Evolutionary conservation across 2,113 vertebrate genomes (phyloP).

Genomic region (Elaphurus davidianus): DNA sequence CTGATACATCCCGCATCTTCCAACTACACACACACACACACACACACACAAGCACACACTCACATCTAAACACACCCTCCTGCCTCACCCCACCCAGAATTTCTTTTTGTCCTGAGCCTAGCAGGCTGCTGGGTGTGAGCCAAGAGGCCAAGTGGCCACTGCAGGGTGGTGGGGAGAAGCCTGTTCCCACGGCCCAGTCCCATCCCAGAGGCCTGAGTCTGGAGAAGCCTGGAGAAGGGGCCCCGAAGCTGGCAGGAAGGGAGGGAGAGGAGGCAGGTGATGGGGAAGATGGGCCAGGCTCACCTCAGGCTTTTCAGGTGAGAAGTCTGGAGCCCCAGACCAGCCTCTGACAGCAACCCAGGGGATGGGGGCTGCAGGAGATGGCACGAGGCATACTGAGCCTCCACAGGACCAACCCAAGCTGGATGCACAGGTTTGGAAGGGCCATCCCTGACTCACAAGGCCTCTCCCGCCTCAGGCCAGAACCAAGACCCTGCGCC

Average conservation of each 20-base stretch:
- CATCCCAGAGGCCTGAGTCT: background rate
- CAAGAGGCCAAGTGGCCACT: background rate
- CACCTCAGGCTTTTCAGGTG: background rate
- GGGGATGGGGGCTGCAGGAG: too few relatives aligned
- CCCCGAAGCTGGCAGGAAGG: background rate
- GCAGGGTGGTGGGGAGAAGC: background rate
- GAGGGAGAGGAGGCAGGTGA: fast-evolving
- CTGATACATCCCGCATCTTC: background rate
- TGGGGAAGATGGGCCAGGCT: background rate
- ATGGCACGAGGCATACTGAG: background rate
- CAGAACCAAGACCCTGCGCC: background rate
- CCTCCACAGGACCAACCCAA: background rate
- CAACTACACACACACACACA: background rate
- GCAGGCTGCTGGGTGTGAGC: background rate
- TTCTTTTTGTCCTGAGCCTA: background rate
- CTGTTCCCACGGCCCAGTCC: background rate
- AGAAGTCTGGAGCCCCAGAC: background rate
- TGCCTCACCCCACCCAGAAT: background rate
- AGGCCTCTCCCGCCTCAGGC: background rate
- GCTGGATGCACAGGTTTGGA: background rate
- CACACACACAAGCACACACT: background rate
- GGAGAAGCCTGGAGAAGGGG: background rate
- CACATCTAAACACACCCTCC: background rate
- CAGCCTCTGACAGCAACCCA: background rate
- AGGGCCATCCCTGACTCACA: background rate